Conservation (phyloP, 1,140 invertebrate species). For the Euwallacea fornicatus region DNA sequence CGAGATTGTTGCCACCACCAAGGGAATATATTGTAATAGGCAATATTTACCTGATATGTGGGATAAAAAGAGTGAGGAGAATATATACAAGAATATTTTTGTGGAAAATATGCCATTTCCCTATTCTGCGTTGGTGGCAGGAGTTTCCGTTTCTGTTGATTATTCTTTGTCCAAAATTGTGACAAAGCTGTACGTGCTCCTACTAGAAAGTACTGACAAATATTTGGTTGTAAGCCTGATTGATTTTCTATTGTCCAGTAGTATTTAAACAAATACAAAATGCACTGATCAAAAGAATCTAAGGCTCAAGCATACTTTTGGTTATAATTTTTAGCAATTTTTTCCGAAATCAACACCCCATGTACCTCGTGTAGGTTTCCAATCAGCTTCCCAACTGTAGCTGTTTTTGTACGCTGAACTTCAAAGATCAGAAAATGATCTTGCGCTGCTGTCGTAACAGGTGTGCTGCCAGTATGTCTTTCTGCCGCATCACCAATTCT, state of each 20-base stretch:
- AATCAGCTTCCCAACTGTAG: background rate
- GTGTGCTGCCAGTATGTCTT: too few relatives aligned
- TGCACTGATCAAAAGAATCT: too few relatives aligned
- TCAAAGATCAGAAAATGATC: background rate
- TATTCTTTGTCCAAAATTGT: conserved; percentile 59
- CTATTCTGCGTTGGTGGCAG: conserved; percentile 40
- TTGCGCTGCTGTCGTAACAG: too few relatives aligned
- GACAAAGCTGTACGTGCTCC: conserved; percentile 52
- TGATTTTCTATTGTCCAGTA: too few relatives aligned
- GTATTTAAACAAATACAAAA: too few relatives aligned
- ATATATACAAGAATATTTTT: conserved; percentile 45
- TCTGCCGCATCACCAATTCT: too few relatives aligned
- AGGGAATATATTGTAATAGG: conserved; percentile 51
- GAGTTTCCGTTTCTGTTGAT: conserved; percentile 42
- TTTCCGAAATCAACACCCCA: too few relatives aligned
- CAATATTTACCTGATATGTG: conserved; percentile 48
- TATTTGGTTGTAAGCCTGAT: conserved; percentile 62
- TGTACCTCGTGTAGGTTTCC: too few relatives aligned
- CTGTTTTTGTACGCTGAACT: background rate
- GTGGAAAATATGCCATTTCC: conserved; percentile 51
- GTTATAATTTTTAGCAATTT: too few relatives aligned
- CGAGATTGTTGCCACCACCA: conserved; percentile 56
- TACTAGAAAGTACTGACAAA: conserved; percentile 64
- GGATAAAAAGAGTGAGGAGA: conserved; percentile 36
- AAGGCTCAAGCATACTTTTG: too few relatives aligned